These are phyloP conservation scores for Stictonetta naevosa DNA, from an alignment of 2,113 vertebrate genomes.

Conservation along the genomic window DNA sequence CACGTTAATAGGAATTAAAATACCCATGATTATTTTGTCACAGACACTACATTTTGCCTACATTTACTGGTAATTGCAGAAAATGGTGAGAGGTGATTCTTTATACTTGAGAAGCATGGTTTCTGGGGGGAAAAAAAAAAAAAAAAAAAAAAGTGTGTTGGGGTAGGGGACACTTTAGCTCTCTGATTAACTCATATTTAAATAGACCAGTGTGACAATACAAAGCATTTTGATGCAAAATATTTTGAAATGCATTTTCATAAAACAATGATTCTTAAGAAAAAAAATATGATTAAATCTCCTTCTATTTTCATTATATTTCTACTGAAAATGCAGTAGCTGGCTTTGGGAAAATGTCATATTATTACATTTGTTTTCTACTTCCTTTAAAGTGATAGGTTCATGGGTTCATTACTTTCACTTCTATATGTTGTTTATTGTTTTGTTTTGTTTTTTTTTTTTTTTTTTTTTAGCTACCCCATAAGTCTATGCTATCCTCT, in stretches of 20 bases:
- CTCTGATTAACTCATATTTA: not conserved
- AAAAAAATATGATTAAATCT: not conserved
- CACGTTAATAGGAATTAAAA: not conserved
- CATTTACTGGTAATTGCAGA: not conserved
- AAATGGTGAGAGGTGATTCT: not conserved
- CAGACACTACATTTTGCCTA: not conserved
- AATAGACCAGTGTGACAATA: not conserved
- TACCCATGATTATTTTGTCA: not conserved
- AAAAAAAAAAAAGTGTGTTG: not conserved
- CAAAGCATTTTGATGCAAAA: not conserved
- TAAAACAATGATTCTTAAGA: not conserved
- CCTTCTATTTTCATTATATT: not conserved
- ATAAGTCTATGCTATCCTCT: not conserved
- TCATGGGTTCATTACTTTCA: not conserved
- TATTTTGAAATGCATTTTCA: not conserved
- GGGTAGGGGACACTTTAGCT: not conserved
- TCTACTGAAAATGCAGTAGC: not conserved
- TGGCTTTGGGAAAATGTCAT: not conserved
- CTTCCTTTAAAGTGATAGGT: not conserved
- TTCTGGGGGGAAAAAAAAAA: too few species aligned
- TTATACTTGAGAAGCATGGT: not conserved
- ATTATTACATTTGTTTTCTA: not conserved
- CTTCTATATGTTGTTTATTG: not conserved
- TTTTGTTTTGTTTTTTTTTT: not conserved
- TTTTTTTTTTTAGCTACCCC: fast-evolving